Base-by-base conservation (phyloP, 2,888 invertebrate species). In the Melanotus villosus region DNA sequence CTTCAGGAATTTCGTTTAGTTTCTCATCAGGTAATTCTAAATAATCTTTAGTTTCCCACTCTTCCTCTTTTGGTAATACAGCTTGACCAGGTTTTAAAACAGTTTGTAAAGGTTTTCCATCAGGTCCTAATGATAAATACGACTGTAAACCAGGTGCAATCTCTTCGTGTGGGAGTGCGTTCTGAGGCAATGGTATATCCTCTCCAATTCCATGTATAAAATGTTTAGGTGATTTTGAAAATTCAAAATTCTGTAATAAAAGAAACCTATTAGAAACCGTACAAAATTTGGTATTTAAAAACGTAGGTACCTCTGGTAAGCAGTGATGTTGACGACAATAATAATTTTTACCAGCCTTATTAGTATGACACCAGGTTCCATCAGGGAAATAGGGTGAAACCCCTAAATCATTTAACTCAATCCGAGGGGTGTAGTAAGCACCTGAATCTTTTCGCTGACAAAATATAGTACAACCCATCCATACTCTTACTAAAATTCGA, bases 381-480 rank as follows among this genome's bases (percentile, higher is more conserved):
- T 93, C 93, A 0, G 94, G 93, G 80, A 93, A 92, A 83, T 92
- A 92, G 0, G 92, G 90, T 77, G 92, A 90, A 30, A 91, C 85
- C 5, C 92, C 91, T 34, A 90, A 87, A 81, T 92, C 92, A 80
- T 93, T 92, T 57, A 93, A 86, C 83, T 93, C 93, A 10, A 92
- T 86, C 3, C 92, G 87, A 1, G 93, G 93, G 19, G 93, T 92
- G 83, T 93, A 93, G 84, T 89, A 93, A 5, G 89, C 89, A 0
- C 89, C 89, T 21, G 89, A 89, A 67, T 89, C 89, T 50, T 86
- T 87, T 23, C 91, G 87, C 30, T 89, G 88, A 81, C 93, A 94
- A 84, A 93, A 94, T 77, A 94, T 90, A 16, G 93, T 91, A 81
- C 94, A 94, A 0, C 91, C 91, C 89, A 93, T 91, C 93, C 93